Evolutionary conservation across 2,113 vertebrate genomes (phyloP), one percentile per base, ranked within the genome.

Genomic region (Silurus glanis): DNA sequence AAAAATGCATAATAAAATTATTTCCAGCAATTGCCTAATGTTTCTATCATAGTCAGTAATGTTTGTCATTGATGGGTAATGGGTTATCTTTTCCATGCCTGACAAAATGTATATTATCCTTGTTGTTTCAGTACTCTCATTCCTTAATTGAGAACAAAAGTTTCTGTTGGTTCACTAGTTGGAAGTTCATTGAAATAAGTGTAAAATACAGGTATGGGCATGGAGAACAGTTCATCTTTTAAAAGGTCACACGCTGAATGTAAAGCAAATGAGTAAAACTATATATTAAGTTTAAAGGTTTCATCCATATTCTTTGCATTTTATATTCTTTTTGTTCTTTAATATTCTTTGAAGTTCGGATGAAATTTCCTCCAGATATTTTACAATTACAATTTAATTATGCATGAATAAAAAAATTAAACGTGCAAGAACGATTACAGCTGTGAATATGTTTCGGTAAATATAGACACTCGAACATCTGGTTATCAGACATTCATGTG

Each of bases 91-190:
- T 69, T 69, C 28, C 67, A 37, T 37, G 21, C 12, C 25, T 69
- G 66, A 14, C 5, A 64, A 37, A 37, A 69, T 69, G 6, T 45
- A 7, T 69, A 45, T 16, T 7, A 17, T 28, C 25, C 25, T 28
- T 37, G 13, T 69, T 37, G 66, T 37, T 1, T 28, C 56, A 71
- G 61, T 80, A 47, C n/a, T 74, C 53, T 51, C 71, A 85, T 76
- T 14, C 79, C 45, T 67, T 25, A 28, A 37, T 80, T 66, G 9
- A 66, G 58, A 75, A 83, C 85, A 85, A 81, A 80, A 61, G 23
- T 59, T 47, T 79, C 45, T 66, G 10, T 12, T 69, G 74, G 78
- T 84, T 87, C 71, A 67, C n/a, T 86, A 82, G 19, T 78, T 64
- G 45, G 58, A 84, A 17, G 49, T 28, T 23, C 37, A 56, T 45